Percentiles rank a stretch among this genome's conserved stretches.
phyloP scores from a whole-genome alignment of 2,888 invertebrate genomes.

The Synergus gifuensis region DNA sequence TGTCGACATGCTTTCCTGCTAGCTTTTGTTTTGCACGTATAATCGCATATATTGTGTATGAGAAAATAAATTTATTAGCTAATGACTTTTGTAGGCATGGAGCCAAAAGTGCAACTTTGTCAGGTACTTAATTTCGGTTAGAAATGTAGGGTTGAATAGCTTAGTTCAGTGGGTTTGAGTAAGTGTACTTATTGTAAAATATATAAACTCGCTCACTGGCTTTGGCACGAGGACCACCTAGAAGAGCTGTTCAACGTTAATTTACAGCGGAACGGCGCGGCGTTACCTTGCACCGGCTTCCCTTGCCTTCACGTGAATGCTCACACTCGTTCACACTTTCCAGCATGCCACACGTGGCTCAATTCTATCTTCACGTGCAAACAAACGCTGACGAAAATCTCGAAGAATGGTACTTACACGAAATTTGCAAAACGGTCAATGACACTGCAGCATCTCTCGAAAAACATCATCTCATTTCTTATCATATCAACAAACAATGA shows the following conservation, averaged over 20 bases:
- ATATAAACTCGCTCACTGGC: constrained; percentile 36
- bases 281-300: constrained; percentile 41
- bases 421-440: neutral
- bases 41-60: neutral
- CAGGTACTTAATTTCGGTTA: constrained; percentile 25
- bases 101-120: constrained; percentile 40
- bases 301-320: constrained; percentile 17
- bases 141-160: constrained; percentile 31
- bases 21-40: neutral
- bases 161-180: constrained; percentile 30
- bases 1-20: neutral
- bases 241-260: constrained; percentile 45
- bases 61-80: constrained; percentile 31
- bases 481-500: neutral
- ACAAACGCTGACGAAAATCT: neutral
- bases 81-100: constrained; percentile 35
- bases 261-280: constrained; percentile 38
- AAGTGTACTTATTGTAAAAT: constrained; percentile 41
- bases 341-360: constrained; percentile 1
- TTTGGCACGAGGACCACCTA: constrained; percentile 54
- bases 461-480: neutral
- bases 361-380: neutral
- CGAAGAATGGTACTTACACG: neutral
- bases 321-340: constrained; percentile 30
- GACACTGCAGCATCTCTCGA: neutral